Evolutionary conservation across 2,113 vertebrate genomes (phyloP), one percentile per base, ranked within the genome.

Genomic region (Cyanoliseus patagonus): DNA sequence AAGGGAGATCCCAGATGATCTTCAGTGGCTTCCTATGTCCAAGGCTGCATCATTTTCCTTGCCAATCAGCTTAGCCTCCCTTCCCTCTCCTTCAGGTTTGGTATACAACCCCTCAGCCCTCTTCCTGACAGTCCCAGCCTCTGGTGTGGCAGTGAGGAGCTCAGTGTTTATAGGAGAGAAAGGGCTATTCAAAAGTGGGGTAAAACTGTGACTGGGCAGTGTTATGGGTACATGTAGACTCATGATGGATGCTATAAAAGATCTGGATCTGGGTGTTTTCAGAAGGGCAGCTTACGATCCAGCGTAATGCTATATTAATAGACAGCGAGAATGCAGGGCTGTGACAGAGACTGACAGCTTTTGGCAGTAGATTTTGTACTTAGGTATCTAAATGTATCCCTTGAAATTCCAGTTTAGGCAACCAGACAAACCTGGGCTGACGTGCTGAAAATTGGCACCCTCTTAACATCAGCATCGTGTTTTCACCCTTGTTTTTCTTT

Each of bases 301-400:
- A 10, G 19, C 0, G 13, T n/a, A 53, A 47, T 39, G 64, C 49
- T 76, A 6, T 92, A 88, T 86, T 80, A 93, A 96, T 88, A 94
- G 90, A 18, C n/a, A 52, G 66, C 0, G 2, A 63, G 79, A 93
- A 93, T 5, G 41, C 1, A 61, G 85, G 77, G 49, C 86, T 53
- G 79, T 0, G 20, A 57, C 90, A 88, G 70, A 25, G 80, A 77
- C 0, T 83, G 90, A 62, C 81, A 88, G 79, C 41, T 86, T 57
- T 19, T 63, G 92, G 90, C 83, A 69, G 85, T 1, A 62, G 75
- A 31, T 77, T 97, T 80, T 93, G 83, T 86, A 28, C 55, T 92
- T 39, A 3, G 33, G 70, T 76, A 31, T 55, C 90, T 68, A 72
- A 93, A 91, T 25, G 44, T 63, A 13, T 16, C 69, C 77, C 92